phyloP scores from a whole-genome alignment of 2,888 invertebrate genomes.

The Lucinisca nassula region DNA sequence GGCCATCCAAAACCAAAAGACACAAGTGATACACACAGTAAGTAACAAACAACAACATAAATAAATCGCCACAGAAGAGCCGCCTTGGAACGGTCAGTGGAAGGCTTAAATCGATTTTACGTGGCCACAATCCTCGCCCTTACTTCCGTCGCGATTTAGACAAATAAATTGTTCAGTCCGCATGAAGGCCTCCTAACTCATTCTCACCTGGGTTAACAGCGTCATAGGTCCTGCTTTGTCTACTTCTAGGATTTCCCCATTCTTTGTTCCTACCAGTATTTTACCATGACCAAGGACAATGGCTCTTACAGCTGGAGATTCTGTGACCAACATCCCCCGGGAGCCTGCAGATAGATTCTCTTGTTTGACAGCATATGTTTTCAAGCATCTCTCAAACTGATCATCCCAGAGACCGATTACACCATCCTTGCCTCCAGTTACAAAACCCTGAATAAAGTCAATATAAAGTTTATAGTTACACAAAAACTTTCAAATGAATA shows the following conservation, averaged over 20 bases:
- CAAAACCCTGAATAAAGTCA: constrained; percentile 87
- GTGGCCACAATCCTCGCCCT: too few species aligned
- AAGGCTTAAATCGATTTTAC: too few species aligned
- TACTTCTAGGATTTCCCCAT: constrained; percentile 88
- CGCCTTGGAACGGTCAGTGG: too few species aligned
- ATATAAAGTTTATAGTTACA: too few species aligned
- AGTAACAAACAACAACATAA: too few species aligned
- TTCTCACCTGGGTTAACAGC: constrained; percentile 86
- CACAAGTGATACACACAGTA: too few species aligned
- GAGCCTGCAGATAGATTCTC: constrained; percentile 81
- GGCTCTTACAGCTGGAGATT: constrained; percentile 86
- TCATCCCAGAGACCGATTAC: constrained; percentile 88
- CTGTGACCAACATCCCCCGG: constrained; percentile 82
- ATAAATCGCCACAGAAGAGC: too few species aligned
- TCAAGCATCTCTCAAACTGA: constrained; percentile 87
- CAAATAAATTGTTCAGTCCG: too few species aligned
- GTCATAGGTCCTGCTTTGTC: constrained; percentile 87
- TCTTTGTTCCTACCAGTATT: constrained; percentile 88
- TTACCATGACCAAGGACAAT: constrained; percentile 87
- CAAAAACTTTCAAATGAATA: too few species aligned
- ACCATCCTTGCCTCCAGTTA: constrained; percentile 89
- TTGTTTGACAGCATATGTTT: constrained; percentile 87
- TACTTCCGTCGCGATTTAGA: too few species aligned
- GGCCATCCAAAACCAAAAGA: too few species aligned
- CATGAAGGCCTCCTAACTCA: too few species aligned